Base-by-base conservation (phyloP, 1,140 invertebrate species). In the Euwallacea similis region DNA sequence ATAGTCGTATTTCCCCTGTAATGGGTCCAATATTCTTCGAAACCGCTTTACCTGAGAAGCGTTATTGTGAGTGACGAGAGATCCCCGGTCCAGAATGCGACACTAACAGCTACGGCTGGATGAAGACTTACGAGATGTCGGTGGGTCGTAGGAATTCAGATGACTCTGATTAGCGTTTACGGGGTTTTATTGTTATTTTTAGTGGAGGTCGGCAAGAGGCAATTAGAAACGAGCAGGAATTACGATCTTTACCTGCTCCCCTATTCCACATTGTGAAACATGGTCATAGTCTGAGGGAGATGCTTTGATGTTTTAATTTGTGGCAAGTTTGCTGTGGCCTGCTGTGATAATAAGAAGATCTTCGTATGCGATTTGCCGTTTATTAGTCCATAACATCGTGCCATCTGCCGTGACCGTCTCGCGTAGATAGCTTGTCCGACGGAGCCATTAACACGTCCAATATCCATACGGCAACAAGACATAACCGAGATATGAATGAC, bases 401-500 rank as follows among this genome's bases (percentile, higher is more conserved):
- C 76, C 79, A 79, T 78, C 76, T 77, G 77, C 73, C 74, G 67
- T 63, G 72, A 55, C 76, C 77, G 76, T 80, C 79, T 81, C 10
- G 42, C 10, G 78, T 80, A 79, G 79, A 80, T 79, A 75, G 78
- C 73, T 75, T 78, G 79, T 79, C 77, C 74, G 77, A 79, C 13
- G 77, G 79, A 74, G 74, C 79, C 80, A 80, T 81, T 81, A 81
- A 81, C 80, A 81, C 80, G 80, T 80, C 80, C 79, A 80, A 80
- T 80, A 79, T 78, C 79, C 76, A 66, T 69, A 75, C 76, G 42
- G 47, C 75, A 75, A 79, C 79, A 79, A 76, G 78, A 79, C 79
- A 78, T 80, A 80, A 80, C 72, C 78, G 75, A 78, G 79, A 80
- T 81, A 81, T 80, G 80, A 80, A 81, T 81, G 80, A 81, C 80